These are phyloP conservation scores for Falco punctatus DNA, from an alignment of 2,113 vertebrate genomes.

Conservation along the genomic window DNA sequence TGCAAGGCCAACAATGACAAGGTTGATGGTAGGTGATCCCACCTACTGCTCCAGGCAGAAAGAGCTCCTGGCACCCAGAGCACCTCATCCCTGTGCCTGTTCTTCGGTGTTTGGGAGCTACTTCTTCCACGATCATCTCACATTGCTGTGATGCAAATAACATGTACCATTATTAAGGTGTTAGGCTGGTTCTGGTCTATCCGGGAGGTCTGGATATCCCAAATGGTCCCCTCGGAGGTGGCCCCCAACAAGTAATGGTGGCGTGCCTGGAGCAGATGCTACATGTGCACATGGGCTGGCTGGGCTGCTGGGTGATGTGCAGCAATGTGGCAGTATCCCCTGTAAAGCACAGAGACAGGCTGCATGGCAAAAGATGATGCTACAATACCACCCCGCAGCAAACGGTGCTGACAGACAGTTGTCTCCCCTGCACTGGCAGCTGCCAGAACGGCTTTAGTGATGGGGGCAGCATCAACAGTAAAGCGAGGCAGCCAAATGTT, in stretches of 20 bases:
- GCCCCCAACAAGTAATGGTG: fast-evolving
- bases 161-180: not conserved
- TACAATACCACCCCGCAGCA: not conserved
- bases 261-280: not conserved
- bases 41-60: not conserved
- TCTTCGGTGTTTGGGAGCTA: not conserved
- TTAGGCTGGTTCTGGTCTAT: not conserved
- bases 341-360: not conserved
- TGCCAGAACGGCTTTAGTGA: not conserved
- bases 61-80: not conserved
- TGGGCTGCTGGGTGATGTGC: not conserved
- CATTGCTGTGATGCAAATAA: not conserved
- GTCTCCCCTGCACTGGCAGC: not conserved
- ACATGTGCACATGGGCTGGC: fast-evolving
- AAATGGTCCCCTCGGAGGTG: not conserved
- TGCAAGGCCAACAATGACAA: fast-evolving
- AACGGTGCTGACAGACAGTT: not conserved
- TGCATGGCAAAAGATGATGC: not conserved
- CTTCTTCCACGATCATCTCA: not conserved
- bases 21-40: not conserved
- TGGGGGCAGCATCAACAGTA: not conserved
- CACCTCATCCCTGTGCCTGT: fast-evolving
- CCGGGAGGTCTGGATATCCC: not conserved
- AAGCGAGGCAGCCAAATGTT: not conserved
- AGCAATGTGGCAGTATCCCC: not conserved